A percentile compares a stretch with the other conserved stretches of the same genome.
These are phyloP conservation scores for Eupristina koningsbergeri DNA, from an alignment of 1,140 invertebrate genomes.

Conservation along the genomic window DNA sequence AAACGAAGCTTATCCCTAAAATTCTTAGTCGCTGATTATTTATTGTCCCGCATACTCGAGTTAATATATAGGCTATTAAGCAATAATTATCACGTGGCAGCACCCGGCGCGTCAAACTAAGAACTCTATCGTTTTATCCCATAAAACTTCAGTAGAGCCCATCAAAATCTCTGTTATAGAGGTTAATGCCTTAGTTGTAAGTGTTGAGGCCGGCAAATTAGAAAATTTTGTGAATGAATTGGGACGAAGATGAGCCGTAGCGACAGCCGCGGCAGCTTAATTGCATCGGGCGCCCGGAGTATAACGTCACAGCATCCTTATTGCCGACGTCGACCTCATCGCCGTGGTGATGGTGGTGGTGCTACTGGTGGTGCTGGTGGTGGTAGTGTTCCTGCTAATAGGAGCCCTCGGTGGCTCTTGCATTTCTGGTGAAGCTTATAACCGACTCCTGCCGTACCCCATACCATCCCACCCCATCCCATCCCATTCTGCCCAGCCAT, in stretches of 20 bases:
- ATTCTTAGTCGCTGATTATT: too few relatives aligned
- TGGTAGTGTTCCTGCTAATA: not conserved
- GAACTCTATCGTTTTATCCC: not conserved
- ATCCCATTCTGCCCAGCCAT: not conserved
- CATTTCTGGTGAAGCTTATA: not conserved
- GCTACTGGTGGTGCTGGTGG: too few relatives aligned
- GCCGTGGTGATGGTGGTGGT: not conserved
- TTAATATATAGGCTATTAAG: not conserved
- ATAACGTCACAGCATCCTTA: not conserved
- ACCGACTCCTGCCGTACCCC: too few relatives aligned
- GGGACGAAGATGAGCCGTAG: slow-evolving; percentile 6
- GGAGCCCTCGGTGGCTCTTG: not conserved
- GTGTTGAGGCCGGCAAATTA: slow-evolving; percentile 6
- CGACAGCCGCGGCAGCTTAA: not conserved
- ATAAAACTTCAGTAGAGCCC: not conserved
- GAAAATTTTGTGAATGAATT: slow-evolving; percentile 24
- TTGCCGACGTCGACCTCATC: not conserved
- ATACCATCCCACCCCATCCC: too few relatives aligned
- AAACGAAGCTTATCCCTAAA: too few relatives aligned
- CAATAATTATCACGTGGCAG: not conserved
- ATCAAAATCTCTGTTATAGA: not conserved
- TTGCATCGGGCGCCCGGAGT: not conserved
- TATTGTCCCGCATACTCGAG: too few relatives aligned
- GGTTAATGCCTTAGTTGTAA: not conserved
- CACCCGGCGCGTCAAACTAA: not conserved